Conservation (phyloP, 2,113 vertebrate genomes). For the Cygnus atratus region DNA sequence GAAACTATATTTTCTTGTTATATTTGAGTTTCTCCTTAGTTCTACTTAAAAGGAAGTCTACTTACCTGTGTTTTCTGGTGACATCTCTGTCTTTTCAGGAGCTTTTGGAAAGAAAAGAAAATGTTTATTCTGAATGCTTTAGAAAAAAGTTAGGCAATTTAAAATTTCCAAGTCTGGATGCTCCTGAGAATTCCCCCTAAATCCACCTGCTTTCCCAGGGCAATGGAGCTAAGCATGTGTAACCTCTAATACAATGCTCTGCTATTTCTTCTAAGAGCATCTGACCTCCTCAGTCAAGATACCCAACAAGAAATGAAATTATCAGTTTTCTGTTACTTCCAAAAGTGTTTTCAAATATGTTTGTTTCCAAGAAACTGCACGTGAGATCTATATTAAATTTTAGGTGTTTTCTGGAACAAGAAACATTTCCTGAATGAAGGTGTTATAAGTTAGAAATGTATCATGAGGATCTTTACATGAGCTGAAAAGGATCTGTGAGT, state of each 20-base stretch:
- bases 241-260: background rate
- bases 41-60: background rate
- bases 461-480: background rate
- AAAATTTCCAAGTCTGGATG: background rate
- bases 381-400: background rate
- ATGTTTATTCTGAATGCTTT: background rate
- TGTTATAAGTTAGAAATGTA: background rate
- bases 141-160: background rate
- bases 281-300: background rate
- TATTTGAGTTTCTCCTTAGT: background rate
- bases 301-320: background rate
- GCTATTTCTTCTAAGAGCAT: background rate
- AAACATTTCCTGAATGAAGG: background rate
- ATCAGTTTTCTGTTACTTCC: background rate
- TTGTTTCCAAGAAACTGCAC: background rate
- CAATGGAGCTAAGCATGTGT: background rate
- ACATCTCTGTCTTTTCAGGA: background rate
- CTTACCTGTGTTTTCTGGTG: conserved; percentile 27
- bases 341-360: background rate
- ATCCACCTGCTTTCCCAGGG: background rate
- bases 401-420: background rate
- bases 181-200: background rate
- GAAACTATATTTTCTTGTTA: background rate
- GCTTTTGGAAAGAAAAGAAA: conserved; percentile 12
- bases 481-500: background rate